Conservation (phyloP, 1,140 invertebrate genomes). For the Lysiphlebus fabarum region DNA sequence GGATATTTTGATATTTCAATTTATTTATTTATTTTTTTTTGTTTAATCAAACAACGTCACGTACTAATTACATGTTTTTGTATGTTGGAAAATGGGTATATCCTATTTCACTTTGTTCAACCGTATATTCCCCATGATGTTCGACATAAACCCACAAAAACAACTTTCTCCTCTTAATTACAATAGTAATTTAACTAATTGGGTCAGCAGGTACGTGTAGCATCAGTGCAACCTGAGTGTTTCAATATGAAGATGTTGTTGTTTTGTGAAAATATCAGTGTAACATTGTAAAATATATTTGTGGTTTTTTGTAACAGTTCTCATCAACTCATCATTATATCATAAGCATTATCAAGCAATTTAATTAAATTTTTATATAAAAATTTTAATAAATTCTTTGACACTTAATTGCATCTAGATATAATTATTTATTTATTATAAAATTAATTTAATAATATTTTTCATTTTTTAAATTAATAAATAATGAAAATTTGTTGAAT, state of each 20-base stretch:
- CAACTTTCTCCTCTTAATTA: constrained; percentile 39
- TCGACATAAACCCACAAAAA: constrained; percentile 21
- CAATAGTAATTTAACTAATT: constrained; percentile 38
- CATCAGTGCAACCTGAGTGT: background rate
- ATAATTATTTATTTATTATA: too few relatives aligned
- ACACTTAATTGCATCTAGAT: too few relatives aligned
- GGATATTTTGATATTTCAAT: constrained; percentile 5
- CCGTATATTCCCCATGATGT: constrained; percentile 18
- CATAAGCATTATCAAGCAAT: too few relatives aligned
- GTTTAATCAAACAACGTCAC: constrained; percentile 3
- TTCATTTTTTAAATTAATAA: too few relatives aligned
- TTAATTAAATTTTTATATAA: too few relatives aligned
- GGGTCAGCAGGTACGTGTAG: constrained; percentile 24
- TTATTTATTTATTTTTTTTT: constrained; percentile 16
- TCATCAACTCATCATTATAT: too few relatives aligned
- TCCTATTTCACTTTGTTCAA: constrained; percentile 32
- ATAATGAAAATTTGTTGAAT: too few relatives aligned
- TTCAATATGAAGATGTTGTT: too few relatives aligned
- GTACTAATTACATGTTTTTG: constrained; percentile 9
- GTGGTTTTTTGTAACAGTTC: too few relatives aligned
- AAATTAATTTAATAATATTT: too few relatives aligned
- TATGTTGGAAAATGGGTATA: constrained; percentile 4
- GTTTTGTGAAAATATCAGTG: too few relatives aligned
- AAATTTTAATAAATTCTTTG: too few relatives aligned
- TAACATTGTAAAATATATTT: background rate